Evolutionary conservation across 2,888 invertebrate species (phyloP), one percentile per base, ranked within the genome.

Genomic region (Melinopterus prodromus): DNA sequence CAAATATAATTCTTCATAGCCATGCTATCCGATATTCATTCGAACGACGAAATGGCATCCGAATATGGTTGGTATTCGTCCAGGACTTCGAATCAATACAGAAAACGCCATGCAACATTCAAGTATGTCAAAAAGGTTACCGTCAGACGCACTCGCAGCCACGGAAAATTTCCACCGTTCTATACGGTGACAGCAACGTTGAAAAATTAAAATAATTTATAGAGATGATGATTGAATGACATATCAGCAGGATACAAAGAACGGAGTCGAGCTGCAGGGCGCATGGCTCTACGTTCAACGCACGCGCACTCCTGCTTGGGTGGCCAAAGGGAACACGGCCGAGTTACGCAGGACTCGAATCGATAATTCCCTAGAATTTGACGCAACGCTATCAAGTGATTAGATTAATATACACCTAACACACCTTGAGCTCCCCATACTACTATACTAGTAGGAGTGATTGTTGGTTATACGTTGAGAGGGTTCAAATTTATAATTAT

Each of bases 211-310:
- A 53, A 53, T 53, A 53, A 53, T 9, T 53, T 53, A 53, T 53
- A 53, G 53, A 53, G 53, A 53, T 53, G 53, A 53, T 53, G 53
- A 53, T 53, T 53, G 53, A 53, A 53, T 53, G 53, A 53, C 53
- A 53, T 53, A 53, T 53, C 53, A 53, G 53, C 53, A 53, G 53
- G 53, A 9, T 53, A 53, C 53, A 53, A 53, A 53, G 53, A 12
- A 53, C 12, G 53, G 53, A 53, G 2, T 53, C 53, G 53, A 53
- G 53, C 9, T 1, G 53, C 53, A 53, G 12, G 12, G 53, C 53
- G 53, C 53, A 53, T 53, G 12, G 53, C 5, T 12, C 53, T 4
- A 12, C 53, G 53, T 53, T 3, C 1, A 12, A 12, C 53, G 53
- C 53, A 53, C 1, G 53, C 53, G 53, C 53, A 53, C 3, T 9